Base-by-base conservation (phyloP, 2,888 invertebrate genomes). In the Drosophila mimetica region DNA sequence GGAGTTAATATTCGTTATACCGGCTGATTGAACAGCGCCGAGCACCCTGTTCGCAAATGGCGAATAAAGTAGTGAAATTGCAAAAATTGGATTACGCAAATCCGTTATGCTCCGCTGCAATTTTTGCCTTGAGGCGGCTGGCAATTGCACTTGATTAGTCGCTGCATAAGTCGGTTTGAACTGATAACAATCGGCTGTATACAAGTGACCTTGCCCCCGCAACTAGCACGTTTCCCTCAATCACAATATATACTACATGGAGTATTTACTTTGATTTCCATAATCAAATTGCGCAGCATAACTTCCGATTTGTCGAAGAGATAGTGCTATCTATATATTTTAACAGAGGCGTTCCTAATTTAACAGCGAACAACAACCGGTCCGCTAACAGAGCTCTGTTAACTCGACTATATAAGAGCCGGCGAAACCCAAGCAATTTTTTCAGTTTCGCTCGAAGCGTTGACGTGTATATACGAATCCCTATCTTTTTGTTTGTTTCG, bases 381-480 rank as follows among this genome's bases (percentile, higher is more conserved):
- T 20, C 37, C 9, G 42, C 16, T 51, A 55, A 41, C 54, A 55
- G 37, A 11, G 28, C 55, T 25, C 64, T 63, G 52, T 39, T 46
- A 37, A 42, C 13, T 41, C 36, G 25, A 5, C 57, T 79, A 87
- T 87, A 89, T 76, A 84, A 87, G 47, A 59, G 30, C 41, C 47
- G 55, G 48, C 22, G 37, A 34, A 32, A 0, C 11, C 28, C 30
- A 55, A 30, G 48, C 6, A 63, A 50, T 53, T 55, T 85, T 84
- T 84, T 89, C 74, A 85, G 86, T 84, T 70, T 50, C 48, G 44
- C 67, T 60, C 18, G 32, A 48, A 63, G 50, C 71, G 58, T 65
- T 59, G 75, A 61, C 65, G 88, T 71, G 79, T 71, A 11, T 64
- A 55, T 32, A 42, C 16, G 71, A 57, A 53, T 50, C n/a, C 14